These are phyloP conservation scores for Ianthella basta DNA, from an alignment of 37 sponge, comb jelly and placozoan genomes.

Conservation along the genomic window DNA sequence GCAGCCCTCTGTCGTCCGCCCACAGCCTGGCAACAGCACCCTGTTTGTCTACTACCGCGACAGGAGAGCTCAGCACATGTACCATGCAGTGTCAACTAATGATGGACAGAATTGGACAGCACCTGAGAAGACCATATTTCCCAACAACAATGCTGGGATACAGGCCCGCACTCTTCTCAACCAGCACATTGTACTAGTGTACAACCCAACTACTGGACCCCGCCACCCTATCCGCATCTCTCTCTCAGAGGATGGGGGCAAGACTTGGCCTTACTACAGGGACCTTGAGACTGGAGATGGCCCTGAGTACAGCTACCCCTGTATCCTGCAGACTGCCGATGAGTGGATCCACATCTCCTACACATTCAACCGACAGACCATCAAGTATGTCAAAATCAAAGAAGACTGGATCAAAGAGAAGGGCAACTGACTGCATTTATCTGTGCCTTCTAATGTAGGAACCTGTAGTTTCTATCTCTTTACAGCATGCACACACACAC, in stretches of 20 bases:
- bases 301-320: constrained; percentile 56
- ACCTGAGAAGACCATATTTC: constrained; percentile 42
- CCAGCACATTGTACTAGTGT: constrained; percentile 55
- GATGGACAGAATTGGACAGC: constrained; percentile 47
- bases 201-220: constrained; percentile 56
- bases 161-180: constrained; percentile 54
- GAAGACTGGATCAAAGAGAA: constrained; percentile 59
- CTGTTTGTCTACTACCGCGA: constrained; percentile 57
- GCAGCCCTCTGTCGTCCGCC: constrained; percentile 66
- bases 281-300: constrained; percentile 49
- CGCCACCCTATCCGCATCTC: constrained; percentile 57
- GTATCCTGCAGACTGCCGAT: constrained; percentile 65
- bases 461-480: no score
- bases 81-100: constrained; percentile 43
- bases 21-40: constrained; percentile 7
- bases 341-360: constrained; percentile 67
- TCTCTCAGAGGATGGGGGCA: constrained; percentile 67
- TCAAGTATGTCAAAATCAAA: constrained; percentile 66
- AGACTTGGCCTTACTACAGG: constrained; percentile 61
- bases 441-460: no score
- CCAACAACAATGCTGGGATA: constrained; percentile 79
- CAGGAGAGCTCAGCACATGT: constrained; percentile 47
- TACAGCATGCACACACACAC: no score
- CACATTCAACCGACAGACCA: constrained; percentile 63
- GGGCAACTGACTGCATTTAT: background rate